Conservation (phyloP, 30 jellyfish, hydroid and myxozoan genomes). For the Nemopilema nomurai region DNA sequence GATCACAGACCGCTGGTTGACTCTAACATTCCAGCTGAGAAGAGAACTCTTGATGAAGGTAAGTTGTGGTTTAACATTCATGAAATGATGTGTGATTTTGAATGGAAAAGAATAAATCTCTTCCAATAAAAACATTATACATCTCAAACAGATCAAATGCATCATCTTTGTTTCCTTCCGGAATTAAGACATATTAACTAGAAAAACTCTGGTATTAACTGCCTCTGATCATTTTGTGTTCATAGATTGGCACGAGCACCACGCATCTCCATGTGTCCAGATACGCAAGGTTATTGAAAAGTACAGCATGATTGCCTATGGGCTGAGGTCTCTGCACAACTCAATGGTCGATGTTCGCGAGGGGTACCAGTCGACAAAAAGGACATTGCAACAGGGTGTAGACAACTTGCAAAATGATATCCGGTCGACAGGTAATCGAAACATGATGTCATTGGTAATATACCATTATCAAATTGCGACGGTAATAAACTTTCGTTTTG, state of each 20-base stretch:
- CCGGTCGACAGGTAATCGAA: conserved; percentile 32
- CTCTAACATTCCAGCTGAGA: conserved; percentile 17
- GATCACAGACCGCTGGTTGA: conserved; percentile 15
- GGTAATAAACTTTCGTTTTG: too few species aligned
- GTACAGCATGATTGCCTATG: conserved; percentile 41
- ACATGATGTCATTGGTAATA: too few species aligned
- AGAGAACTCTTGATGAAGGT: conserved; percentile 30
- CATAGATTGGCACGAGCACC: conserved; percentile 49
- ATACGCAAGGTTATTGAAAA: conserved; percentile 30
- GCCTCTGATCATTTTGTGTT: too few species aligned
- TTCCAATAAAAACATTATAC: too few species aligned
- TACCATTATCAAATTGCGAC: background rate
- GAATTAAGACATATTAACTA: too few species aligned
- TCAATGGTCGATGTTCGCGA: conserved; percentile 27
- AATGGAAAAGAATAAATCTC: too few species aligned
- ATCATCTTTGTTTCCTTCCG: too few species aligned
- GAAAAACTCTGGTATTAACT: too few species aligned
- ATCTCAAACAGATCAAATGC: too few species aligned
- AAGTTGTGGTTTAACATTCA: too few species aligned
- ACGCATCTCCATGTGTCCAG: conserved; percentile 33
- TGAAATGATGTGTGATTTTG: too few species aligned
- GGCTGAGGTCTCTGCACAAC: conserved; percentile 16
- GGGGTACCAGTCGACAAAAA: conserved; percentile 36
- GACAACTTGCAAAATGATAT: conserved; percentile 14
- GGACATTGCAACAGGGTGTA: conserved; percentile 50